A percentile compares a stretch with the other conserved stretches of the same genome.
Conservation (phyloP, 2,113 vertebrate genomes). For the Periophthalmodon schlosseri region DNA sequence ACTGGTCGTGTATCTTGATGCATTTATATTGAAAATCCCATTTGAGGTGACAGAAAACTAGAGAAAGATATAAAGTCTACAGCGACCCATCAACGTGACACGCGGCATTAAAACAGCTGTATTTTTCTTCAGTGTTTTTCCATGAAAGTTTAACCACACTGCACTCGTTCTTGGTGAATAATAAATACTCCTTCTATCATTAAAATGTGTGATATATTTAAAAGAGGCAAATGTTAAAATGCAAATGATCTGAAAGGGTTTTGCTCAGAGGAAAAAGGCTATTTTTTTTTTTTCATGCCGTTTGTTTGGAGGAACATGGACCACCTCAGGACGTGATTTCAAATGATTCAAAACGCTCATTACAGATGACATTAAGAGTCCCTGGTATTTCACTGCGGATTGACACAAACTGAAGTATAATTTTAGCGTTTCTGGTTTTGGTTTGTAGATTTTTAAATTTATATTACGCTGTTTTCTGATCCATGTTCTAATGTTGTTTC, state of each 20-base stretch:
- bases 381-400: conserved; percentile 11
- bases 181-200: conserved; percentile 36
- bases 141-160: conserved; percentile 54
- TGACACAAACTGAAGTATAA: neutral
- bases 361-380: conserved; percentile 17
- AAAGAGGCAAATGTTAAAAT: conserved; percentile 17
- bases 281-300: neutral
- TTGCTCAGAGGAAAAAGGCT: conserved; percentile 26
- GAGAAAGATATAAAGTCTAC: neutral
- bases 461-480: too few species aligned
- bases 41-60: too few species aligned
- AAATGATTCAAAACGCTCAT: conserved; percentile 24
- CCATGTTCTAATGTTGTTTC: too few species aligned
- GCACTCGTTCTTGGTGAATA: conserved; percentile 27
- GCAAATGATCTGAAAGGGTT: conserved; percentile 41
- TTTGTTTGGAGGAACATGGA: conserved; percentile 19
- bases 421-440: neutral
- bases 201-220: conserved; percentile 12
- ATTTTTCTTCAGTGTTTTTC: conserved; percentile 33
- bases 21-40: too few species aligned
- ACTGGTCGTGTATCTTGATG: too few species aligned
- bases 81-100: conserved; percentile 17
- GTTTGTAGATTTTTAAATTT: too few species aligned
- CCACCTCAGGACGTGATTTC: conserved; percentile 24
- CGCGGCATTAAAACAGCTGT: conserved; percentile 31